A percentile compares a stretch with the other conserved stretches of the same genome.
phyloP scores from a whole-genome alignment of 2,797 vertebrate genomes.

The Pogoniulus pusillus region DNA sequence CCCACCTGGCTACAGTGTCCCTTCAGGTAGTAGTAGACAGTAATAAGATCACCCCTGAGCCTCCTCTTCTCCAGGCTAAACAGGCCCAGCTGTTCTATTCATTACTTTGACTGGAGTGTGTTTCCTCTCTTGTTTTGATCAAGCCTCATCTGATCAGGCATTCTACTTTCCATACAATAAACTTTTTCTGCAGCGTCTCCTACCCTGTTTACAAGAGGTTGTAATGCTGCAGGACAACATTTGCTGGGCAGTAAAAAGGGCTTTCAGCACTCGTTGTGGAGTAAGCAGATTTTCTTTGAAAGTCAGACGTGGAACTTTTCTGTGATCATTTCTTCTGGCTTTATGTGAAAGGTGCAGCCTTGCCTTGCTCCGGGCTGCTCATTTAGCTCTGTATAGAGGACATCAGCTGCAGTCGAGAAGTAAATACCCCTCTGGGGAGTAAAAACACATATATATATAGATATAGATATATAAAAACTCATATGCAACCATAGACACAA shows the following conservation, averaged over 20 bases:
- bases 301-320: background rate
- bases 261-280: background rate
- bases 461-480: too few relatives aligned
- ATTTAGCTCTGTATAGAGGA: background rate
- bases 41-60: too few relatives aligned
- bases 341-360: background rate
- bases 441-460: too few relatives aligned
- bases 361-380: background rate
- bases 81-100: too few relatives aligned
- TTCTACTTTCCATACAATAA: background rate
- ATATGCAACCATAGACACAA: background rate
- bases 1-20: too few relatives aligned
- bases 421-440: background rate
- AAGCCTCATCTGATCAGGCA: background rate
- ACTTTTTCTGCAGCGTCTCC: background rate
- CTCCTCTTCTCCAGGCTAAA: too few relatives aligned
- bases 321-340: background rate
- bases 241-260: background rate
- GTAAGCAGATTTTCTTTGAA: background rate
- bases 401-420: background rate
- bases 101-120: background rate
- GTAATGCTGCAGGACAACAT: background rate
- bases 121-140: background rate
- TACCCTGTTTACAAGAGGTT: background rate
- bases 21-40: too few relatives aligned